Conservation (phyloP, 2,888 invertebrate species). For the Serrognathus titanus region DNA sequence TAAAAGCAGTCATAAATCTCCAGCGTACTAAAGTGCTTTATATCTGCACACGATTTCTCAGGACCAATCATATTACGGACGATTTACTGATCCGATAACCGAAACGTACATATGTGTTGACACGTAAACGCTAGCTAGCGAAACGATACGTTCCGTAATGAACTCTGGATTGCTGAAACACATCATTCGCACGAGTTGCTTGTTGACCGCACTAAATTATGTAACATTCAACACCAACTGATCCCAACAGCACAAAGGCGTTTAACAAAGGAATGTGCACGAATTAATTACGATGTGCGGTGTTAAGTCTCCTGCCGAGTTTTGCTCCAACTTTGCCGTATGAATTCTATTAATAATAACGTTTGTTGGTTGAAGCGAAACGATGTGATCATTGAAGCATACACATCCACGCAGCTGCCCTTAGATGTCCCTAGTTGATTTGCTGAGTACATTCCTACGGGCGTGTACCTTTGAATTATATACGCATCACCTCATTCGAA, state of each 20-base stretch:
- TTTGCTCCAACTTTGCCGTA: conserved; percentile 23
- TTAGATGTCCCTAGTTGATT: not conserved
- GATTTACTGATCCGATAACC: not conserved
- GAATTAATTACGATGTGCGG: conserved; percentile 22
- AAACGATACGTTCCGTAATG: conserved; percentile 20
- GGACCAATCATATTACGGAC: conserved; percentile 21
- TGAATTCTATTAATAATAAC: conserved; percentile 23
- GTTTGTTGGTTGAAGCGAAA: conserved; percentile 21
- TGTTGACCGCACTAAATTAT: conserved; percentile 25
- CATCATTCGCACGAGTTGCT: conserved; percentile 29
- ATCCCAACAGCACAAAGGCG: conserved; percentile 19
- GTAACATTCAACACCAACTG: conserved; percentile 25
- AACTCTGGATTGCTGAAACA: conserved; percentile 31
- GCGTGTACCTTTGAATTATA: not conserved
- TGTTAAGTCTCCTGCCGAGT: conserved; percentile 24
- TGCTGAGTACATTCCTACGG: not conserved
- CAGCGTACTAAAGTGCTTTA: conserved; percentile 41
- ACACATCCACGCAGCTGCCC: not conserved
- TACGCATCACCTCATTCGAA: conserved; percentile 1
- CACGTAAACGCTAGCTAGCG: not conserved
- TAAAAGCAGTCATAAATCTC: conserved; percentile 46
- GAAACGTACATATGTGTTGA: not conserved
- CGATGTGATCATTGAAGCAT: conserved; percentile 1
- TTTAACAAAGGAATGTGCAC: conserved; percentile 22
- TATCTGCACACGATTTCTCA: conserved; percentile 41